Evolutionary conservation across 2,113 vertebrate species (phyloP).

Genomic region (Tetrao urogallus): DNA sequence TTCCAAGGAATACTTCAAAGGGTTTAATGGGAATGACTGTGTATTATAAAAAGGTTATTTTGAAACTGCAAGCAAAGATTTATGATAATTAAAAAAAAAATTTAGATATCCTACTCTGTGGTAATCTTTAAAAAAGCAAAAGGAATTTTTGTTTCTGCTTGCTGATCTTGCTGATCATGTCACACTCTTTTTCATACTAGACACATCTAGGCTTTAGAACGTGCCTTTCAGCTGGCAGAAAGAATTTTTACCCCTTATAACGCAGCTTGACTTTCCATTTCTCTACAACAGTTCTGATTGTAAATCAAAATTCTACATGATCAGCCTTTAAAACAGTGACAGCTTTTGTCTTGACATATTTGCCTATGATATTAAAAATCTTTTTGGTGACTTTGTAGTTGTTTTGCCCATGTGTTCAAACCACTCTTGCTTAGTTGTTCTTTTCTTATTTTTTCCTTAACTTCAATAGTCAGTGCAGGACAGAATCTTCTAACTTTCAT

Average conservation of each 20-base stretch:
- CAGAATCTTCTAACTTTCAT: neutral
- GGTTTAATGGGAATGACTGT: neutral
- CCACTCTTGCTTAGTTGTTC: neutral
- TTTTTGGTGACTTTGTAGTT: neutral
- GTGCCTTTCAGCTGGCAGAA: neutral
- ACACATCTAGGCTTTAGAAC: neutral
- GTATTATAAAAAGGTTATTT: neutral
- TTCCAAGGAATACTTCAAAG: neutral
- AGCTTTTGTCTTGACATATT: neutral
- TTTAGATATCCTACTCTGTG: neutral
- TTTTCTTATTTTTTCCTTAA: neutral
- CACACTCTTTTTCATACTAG: neutral
- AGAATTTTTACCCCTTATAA: neutral
- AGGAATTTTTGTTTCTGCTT: neutral
- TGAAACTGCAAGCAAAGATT: neutral
- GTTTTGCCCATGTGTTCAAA: neutral
- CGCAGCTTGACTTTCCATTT: neutral
- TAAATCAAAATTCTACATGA: neutral
- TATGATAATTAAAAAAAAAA: too few species aligned
- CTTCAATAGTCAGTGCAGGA: neutral
- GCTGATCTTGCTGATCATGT: neutral
- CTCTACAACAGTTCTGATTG: neutral
- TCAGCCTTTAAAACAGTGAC: neutral
- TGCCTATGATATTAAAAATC: neutral
- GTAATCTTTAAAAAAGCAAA: neutral